Conservation (phyloP, 2,888 invertebrate species). For the Ophioninae sp. region DNA sequence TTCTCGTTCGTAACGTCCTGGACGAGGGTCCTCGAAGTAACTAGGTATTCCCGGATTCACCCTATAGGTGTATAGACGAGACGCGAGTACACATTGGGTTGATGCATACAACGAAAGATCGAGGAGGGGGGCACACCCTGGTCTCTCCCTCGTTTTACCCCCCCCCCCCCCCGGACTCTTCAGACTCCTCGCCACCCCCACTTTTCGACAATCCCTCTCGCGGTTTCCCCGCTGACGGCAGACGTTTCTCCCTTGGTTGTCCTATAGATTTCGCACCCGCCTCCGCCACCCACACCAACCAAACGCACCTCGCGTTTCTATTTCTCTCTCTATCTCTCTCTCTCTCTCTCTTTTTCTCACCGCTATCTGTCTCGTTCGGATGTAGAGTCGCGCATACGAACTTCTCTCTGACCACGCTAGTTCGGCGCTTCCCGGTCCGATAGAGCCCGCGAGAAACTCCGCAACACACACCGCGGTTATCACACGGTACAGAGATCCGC, state of each 20-base stretch:
- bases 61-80: not conserved
- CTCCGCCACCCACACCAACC: constrained; percentile 44
- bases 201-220: constrained; percentile 24
- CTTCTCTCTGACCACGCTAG: constrained; percentile 56
- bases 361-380: constrained; percentile 38
- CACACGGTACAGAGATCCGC: constrained; percentile 35
- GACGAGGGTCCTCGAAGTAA: no score
- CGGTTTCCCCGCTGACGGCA: constrained; percentile 12
- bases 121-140: constrained; percentile 60
- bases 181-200: no score
- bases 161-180: constrained; percentile 19
- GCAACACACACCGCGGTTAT: constrained; percentile 47
- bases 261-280: constrained; percentile 42
- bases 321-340: constrained; percentile 48
- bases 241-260: constrained; percentile 54
- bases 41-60: not conserved
- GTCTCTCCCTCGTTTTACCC: constrained; percentile 34
- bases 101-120: constrained; percentile 58
- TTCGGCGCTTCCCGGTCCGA: constrained; percentile 60
- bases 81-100: constrained; percentile 42
- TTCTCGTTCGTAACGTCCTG: no score
- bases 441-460: constrained; percentile 62
- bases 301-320: constrained; percentile 48
- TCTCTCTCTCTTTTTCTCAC: constrained; percentile 56
- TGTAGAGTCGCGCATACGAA: constrained; percentile 51